Percentiles rank a stretch among this genome's conserved stretches.
Conservation (phyloP, 1,140 invertebrate genomes). For the Atta colombica region DNA sequence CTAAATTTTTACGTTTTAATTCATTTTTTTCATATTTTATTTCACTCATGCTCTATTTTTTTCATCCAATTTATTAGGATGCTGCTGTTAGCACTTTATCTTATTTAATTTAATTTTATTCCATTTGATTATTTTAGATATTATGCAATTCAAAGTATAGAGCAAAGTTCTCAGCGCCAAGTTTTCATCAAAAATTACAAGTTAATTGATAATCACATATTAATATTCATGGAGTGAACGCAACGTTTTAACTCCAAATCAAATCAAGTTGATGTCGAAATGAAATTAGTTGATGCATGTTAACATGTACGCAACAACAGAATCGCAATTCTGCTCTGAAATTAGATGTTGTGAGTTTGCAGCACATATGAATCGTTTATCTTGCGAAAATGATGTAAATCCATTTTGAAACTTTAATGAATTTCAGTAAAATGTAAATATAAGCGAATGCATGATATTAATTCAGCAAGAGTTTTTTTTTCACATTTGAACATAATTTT, state of each 20-base stretch:
- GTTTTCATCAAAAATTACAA: slow-evolving; percentile 55
- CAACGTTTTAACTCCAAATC: slow-evolving; percentile 51
- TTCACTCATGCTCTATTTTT: background rate
- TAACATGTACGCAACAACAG: slow-evolving; percentile 53
- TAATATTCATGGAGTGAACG: slow-evolving; percentile 43
- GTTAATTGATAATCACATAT: slow-evolving; percentile 54
- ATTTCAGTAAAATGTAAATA: slow-evolving; percentile 5
- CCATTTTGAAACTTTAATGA: slow-evolving; percentile 41
- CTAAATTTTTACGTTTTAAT: background rate
- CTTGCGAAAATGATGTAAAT: slow-evolving; percentile 50
- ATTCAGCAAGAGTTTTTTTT: background rate
- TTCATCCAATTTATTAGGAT: background rate
- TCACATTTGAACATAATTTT: background rate
- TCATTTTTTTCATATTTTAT: background rate
- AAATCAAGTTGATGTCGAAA: slow-evolving; percentile 50
- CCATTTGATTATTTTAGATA: slow-evolving; percentile 23
- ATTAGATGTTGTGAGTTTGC: slow-evolving; percentile 28
- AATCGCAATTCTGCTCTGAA: slow-evolving; percentile 35
- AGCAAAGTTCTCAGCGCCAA: slow-evolving; percentile 15
- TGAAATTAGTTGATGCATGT: slow-evolving; percentile 49
- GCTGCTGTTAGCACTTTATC: background rate
- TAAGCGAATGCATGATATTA: background rate
- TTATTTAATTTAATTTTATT: slow-evolving; percentile 10
- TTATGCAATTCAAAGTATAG: slow-evolving; percentile 40
- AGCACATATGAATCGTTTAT: slow-evolving; percentile 51